These are phyloP conservation scores for Danaus chrysippus DNA, from an alignment of 2,888 invertebrate species.

Conservation along the genomic window DNA sequence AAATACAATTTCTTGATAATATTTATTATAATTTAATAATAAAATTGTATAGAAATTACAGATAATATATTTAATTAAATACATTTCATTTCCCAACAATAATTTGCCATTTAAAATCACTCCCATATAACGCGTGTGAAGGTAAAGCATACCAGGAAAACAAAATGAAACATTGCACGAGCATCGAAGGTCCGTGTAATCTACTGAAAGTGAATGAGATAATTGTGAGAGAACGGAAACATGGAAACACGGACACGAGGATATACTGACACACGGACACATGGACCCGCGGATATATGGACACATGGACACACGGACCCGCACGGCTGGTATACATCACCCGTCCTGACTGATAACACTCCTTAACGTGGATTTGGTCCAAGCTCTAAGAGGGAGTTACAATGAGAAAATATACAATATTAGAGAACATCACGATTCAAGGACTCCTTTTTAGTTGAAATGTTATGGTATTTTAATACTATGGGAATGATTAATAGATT, in stretches of 20 bases:
- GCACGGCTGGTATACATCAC: constrained; percentile 56
- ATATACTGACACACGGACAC: constrained; percentile 21
- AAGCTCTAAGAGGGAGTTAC: constrained; percentile 29
- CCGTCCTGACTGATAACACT: constrained; percentile 65
- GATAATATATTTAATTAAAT: no score
- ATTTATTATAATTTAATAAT: no score
- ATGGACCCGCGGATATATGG: constrained; percentile 13
- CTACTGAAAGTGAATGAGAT: constrained; percentile 47
- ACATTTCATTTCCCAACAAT: no score
- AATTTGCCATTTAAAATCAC: no score
- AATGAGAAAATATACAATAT: no score
- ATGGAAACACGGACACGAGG: constrained; percentile 25
- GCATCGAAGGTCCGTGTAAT: constrained; percentile 32
- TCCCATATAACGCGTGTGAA: neutral
- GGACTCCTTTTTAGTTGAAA: no score
- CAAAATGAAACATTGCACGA: neutral
- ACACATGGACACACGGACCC: constrained; percentile 27
- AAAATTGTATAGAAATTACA: no score
- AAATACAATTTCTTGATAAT: no score
- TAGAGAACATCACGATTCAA: no score
- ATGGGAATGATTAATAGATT: no score
- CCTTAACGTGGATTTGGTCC: constrained; percentile 43
- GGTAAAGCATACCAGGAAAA: neutral
- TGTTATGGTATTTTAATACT: no score
- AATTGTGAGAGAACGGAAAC: constrained; percentile 42